Percentiles rank a stretch among this genome's conserved stretches.
Conservation (phyloP, 2,113 vertebrate species). For the Chaetodon auriga region DNA sequence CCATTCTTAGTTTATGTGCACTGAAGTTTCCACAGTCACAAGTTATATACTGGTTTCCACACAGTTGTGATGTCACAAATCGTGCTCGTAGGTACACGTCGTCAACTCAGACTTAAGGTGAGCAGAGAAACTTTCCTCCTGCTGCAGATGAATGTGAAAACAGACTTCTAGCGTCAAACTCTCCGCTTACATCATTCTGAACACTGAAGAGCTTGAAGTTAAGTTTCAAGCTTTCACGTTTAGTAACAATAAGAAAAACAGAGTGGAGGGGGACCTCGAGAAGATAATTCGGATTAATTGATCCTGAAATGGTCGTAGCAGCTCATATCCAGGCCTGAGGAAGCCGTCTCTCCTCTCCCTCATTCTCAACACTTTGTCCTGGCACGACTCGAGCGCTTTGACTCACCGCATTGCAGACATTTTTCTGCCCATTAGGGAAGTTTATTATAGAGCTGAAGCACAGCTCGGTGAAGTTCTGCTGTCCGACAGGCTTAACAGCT, state of each 20-base stretch:
- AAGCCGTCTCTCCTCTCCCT: not conserved
- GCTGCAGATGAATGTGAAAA: not conserved
- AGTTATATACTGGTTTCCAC: not conserved
- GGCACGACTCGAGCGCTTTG: constrained; percentile 21
- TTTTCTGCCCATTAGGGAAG: constrained; percentile 56
- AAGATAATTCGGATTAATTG: not conserved
- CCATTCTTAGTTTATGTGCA: too few species aligned
- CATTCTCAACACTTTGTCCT: constrained; percentile 27
- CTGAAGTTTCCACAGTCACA: not conserved
- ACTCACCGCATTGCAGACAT: constrained; percentile 61
- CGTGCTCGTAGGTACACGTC: not conserved
- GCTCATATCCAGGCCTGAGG: not conserved
- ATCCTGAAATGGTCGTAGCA: not conserved
- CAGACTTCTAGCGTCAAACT: not conserved
- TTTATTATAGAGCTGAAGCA: constrained; percentile 25
- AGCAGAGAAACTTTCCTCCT: not conserved
- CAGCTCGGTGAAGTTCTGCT: not conserved
- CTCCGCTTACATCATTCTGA: too few species aligned
- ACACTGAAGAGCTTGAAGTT: not conserved
- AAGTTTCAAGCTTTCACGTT: not conserved
- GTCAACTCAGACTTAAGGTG: too few species aligned
- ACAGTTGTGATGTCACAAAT: not conserved
- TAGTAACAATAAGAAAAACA: not conserved
- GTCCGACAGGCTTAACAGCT: not conserved
- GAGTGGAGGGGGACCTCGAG: too few species aligned